Conservation (phyloP, 2,888 invertebrate genomes). For the Tenthredo livida region DNA sequence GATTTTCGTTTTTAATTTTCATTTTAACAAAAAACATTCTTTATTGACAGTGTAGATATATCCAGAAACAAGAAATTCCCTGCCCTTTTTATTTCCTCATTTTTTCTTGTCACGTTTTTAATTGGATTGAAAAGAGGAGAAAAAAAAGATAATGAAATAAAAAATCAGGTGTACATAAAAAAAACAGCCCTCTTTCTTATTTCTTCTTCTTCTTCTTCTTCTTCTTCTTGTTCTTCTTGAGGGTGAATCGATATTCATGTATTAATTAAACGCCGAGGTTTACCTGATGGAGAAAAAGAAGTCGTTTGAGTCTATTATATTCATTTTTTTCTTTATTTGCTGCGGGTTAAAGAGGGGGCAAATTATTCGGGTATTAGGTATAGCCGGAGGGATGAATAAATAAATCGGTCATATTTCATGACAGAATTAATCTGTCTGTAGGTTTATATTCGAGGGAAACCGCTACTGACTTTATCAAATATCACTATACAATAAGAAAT, state of each 20-base stretch:
- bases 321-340: not conserved
- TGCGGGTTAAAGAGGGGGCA: not conserved
- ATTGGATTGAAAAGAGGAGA: not conserved
- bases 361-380: not conserved
- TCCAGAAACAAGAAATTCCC: not conserved
- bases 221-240: not conserved
- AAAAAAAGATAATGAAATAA: not conserved
- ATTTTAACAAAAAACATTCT: not conserved
- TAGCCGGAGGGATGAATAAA: not conserved
- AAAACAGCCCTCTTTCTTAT: not conserved
- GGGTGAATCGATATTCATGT: not conserved
- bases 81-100: not conserved
- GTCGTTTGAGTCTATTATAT: not conserved
- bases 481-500: conserved; percentile 21
- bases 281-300: not conserved
- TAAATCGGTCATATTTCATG: not conserved
- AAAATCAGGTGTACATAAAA: not conserved
- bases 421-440: not conserved
- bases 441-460: not conserved
- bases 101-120: not conserved
- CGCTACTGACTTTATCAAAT: not conserved
- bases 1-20: not conserved
- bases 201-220: not conserved
- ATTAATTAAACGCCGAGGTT: not conserved
- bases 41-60: not conserved